Base-by-base conservation (phyloP, 2,888 invertebrate species). In the Epistrophella euchroma region DNA sequence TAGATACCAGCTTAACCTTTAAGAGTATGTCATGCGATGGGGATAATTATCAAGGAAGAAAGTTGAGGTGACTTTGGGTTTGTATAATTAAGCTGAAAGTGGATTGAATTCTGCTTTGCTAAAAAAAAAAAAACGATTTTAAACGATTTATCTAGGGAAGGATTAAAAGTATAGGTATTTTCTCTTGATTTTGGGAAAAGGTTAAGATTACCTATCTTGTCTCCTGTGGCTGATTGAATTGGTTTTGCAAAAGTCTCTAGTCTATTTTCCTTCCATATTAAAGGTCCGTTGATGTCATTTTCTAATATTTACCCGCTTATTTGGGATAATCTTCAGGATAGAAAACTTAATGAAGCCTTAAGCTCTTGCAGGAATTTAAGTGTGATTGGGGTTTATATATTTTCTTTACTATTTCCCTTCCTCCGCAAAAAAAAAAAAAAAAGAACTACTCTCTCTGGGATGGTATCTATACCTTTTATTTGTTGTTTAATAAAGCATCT, bases 201-300 rank as follows among this genome's bases (percentile, higher is more conserved):
- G 62, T 64, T 70, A 6, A 76, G 9, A 43, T n/a, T 40, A 22
- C n/a, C 17, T 47, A 11, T 47, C 25, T 5, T 47, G 7, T 47
- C 62, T 28, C 62, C 11, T 45, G 62, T 37, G 55, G 25, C 28
- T 56, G 70, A 75, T 81, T 70, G 75, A 75, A 75, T 70, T 55
- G 47, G 37, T 35, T 45, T 62, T 68, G 13, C 13, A 11, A 47
- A 50, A 40, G 28, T 40, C 10, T 32, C 43, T n/a, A 9, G n/a
- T 43, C 11, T 25, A 11, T 40, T 43, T n/a, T 40, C 25, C 3
- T 11, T 13, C 45, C 10, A 10, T 6, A 64, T 10, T 37, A 5
- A 50, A 62, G 25, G 25, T 37, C 25, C 13, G 0, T 37, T 37
- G 72, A n/a, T 28, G 28, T 28, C 32, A 32, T 28, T 28, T 25